Evolutionary conservation across 2,888 invertebrate species (phyloP).

Genomic region (Metellina segmentata): DNA sequence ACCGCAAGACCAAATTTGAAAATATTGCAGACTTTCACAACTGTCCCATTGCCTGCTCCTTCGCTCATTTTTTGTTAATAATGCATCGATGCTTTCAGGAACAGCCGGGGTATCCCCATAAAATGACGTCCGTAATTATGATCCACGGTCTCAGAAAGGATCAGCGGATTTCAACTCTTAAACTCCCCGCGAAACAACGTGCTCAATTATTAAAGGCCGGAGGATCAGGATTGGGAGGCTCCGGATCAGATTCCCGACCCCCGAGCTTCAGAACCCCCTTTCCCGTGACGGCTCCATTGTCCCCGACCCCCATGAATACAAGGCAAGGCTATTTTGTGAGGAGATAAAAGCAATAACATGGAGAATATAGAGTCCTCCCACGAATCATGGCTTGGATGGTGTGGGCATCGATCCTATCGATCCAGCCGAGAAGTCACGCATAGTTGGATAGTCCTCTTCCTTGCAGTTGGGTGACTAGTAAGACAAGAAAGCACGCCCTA

Average conservation of each 20-base stretch:
- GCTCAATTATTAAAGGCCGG: conserved; percentile 63
- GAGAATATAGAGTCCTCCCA: conserved; percentile 62
- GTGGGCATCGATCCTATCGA: conserved; percentile 64
- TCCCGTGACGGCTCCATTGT: neutral
- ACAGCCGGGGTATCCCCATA: too few relatives aligned
- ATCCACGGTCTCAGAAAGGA: conserved; percentile 40
- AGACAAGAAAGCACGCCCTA: conserved; percentile 52
- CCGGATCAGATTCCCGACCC: conserved; percentile 33
- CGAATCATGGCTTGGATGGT: conserved; percentile 2
- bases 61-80: too few relatives aligned
- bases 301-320: conserved; percentile 37
- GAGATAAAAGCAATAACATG: conserved; percentile 74
- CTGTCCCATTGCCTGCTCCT: neutral
- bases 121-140: conserved; percentile 42
- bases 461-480: conserved; percentile 32
- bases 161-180: conserved; percentile 35
- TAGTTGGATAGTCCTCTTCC: conserved; percentile 45
- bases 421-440: conserved; percentile 54
- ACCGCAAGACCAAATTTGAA: neutral
- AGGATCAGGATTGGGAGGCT: conserved; percentile 29
- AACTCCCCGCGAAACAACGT: conserved; percentile 55
- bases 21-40: neutral
- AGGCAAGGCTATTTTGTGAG: conserved; percentile 63
- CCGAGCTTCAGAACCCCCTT: neutral
- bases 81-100: too few relatives aligned